A percentile compares a stretch with the other conserved stretches of the same genome.
phyloP scores from a whole-genome alignment of 2,888 invertebrate genomes.

The Anodontia alba region DNA sequence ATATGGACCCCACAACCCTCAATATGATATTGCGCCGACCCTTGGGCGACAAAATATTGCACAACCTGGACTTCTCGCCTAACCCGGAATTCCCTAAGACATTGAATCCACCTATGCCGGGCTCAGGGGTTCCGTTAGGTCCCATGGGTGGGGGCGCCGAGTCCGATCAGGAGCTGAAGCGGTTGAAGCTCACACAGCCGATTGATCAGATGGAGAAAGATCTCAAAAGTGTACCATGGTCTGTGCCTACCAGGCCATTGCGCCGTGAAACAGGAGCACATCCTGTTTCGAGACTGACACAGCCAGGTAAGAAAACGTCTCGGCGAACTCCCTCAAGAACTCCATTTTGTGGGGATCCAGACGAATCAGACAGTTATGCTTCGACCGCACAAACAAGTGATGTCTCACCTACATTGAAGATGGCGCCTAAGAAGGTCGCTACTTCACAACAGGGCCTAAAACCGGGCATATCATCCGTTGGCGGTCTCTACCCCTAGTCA shows the following conservation, averaged over 20 bases:
- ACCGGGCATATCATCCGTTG: too few species aligned
- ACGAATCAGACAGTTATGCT: not conserved
- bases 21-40: not conserved
- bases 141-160: not conserved
- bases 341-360: not conserved
- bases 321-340: too few species aligned
- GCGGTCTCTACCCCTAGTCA: not conserved
- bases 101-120: too few species aligned
- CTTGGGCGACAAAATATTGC: not conserved
- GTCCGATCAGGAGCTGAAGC: not conserved
- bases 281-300: not conserved
- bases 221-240: not conserved
- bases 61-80: not conserved
- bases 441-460: not conserved
- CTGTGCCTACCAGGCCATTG: not conserved
- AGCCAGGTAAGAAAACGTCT: too few species aligned
- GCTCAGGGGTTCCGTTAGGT: not conserved
- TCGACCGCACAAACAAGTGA: not conserved
- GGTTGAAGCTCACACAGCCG: not conserved
- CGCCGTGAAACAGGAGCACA: not conserved
- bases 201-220: not conserved
- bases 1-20: not conserved
- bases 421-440: not conserved
- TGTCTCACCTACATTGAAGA: not conserved
- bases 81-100: not conserved